These are phyloP conservation scores for Eubasilissa regina DNA, from an alignment of 1,140 invertebrate genomes.

Conservation along the genomic window DNA sequence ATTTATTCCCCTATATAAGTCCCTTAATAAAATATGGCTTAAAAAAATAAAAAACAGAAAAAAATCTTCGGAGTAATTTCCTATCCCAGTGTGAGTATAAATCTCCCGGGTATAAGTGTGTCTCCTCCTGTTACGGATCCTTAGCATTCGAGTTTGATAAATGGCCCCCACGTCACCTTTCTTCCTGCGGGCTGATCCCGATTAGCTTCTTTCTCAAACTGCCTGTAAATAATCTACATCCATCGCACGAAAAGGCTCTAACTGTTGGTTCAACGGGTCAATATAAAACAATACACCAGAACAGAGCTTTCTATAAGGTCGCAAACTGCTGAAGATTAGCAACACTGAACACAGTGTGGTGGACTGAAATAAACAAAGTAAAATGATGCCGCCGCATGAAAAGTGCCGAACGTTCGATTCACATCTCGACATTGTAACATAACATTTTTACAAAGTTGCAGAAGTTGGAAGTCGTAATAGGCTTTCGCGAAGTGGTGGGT, in stretches of 20 bases:
- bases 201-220: neutral
- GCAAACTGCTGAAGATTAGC: neutral
- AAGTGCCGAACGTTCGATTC: neutral
- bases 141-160: constrained; percentile 40
- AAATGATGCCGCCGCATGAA: neutral
- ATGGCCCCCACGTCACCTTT: constrained; percentile 32
- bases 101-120: constrained; percentile 27
- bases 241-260: neutral
- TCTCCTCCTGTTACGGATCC: constrained; percentile 32
- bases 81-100: constrained; percentile 25
- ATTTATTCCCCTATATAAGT: too few relatives aligned
- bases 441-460: constrained; percentile 1
- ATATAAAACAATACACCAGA: neutral
- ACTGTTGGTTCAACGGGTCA: neutral
- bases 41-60: neutral
- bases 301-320: neutral
- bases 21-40: too few relatives aligned
- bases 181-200: constrained; percentile 24
- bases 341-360: neutral
- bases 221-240: neutral
- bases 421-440: neutral
- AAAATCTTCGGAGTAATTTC: constrained; percentile 8
- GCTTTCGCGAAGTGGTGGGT: neutral
- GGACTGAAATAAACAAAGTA: neutral
- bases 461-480: neutral